Evolutionary conservation across 37 sponge, comb jelly and placozoan genomes (phyloP).

Genomic region (Diacarnus erythraeanus): DNA sequence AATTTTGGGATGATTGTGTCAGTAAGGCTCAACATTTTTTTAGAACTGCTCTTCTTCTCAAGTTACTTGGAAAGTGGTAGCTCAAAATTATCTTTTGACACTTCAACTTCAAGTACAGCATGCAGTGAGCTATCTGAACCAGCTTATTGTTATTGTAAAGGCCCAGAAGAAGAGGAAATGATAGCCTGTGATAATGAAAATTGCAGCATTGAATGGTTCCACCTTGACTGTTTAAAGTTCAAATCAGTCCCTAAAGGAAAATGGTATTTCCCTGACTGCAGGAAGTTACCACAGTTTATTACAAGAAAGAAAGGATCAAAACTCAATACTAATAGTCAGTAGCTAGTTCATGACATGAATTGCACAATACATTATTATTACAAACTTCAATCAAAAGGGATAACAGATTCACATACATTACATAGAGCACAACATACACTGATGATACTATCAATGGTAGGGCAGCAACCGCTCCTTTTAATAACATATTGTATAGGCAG

Average conservation of each 20-base stretch:
- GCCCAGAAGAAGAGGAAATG: conserved; percentile 31
- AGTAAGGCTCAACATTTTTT: background rate
- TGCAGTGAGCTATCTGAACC: background rate
- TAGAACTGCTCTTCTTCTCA: background rate
- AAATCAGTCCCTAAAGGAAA: conserved; percentile 54
- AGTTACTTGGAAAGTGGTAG: conserved; percentile 1
- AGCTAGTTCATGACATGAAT: too few species aligned
- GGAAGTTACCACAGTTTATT: background rate
- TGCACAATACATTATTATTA: background rate
- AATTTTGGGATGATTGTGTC: background rate
- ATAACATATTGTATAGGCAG: conserved; percentile 42
- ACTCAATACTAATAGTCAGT: too few species aligned
- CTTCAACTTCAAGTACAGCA: too few species aligned
- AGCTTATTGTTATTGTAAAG: conserved; percentile 32
- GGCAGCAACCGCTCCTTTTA: conserved; percentile 8
- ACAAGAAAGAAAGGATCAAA: background rate
- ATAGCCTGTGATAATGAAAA: conserved; percentile 22
- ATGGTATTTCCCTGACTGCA: too few species aligned
- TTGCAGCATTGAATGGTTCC: conserved; percentile 59
- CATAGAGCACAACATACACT: too few species aligned
- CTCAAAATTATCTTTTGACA: too few species aligned
- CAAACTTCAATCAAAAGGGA: conserved; percentile 48
- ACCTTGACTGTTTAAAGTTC: conserved; percentile 35
- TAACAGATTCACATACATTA: conserved; percentile 51
- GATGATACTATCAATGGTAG: conserved; percentile 30